Base-by-base conservation (phyloP, 2,888 invertebrate genomes). In the Pristionchus mayeri region DNA sequence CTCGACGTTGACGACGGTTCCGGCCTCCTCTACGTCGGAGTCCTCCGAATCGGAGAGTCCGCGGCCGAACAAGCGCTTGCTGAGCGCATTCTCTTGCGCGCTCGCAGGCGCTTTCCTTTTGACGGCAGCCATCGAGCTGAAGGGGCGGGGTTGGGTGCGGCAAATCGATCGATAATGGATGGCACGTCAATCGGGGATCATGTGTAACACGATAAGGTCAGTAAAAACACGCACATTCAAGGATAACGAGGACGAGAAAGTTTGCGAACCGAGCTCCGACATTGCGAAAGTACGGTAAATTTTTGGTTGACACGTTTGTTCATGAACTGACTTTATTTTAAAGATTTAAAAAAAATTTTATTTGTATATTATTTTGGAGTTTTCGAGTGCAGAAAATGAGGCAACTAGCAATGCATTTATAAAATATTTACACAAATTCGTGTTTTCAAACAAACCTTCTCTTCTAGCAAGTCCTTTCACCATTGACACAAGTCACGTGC, bases 21-120 rank as follows among this genome's bases (percentile, higher is more conserved):
- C 48, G 6, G 80, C 54, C 0, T 82, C 81, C 48, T 82, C 81
- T 18, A n/a, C 63, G 27, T 82, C 81, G 3, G 81, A 82, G 16
- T 60, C 60, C 63, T 82, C 81, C n/a, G 80, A 80, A 48, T 82
- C 81, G 27, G 81, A 82, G 21, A 82, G 44, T 24, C 63, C 48
- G 0, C 63, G 44, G 21, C 81, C 81, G 63, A 82, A 82, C 21
- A 82, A 27, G n/a, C 48, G 40, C 63, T 82, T 82, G 60, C 63
- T 21, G 13, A 82, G 63, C 9, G 71, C 71, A 11, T 16, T 44
- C 21, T 30, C 34, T 11, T 63, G 50, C 18, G n/a, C n/a, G n/a
- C 48, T 50, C 30, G 63, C 34, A 3, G 81, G 81, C 60, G 81
- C 81, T 48, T 82, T 82, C 27, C 81, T 24, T 48, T 82, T 82